Conservation (phyloP, 2,888 invertebrate genomes). For the Phyto melanocephala region DNA sequence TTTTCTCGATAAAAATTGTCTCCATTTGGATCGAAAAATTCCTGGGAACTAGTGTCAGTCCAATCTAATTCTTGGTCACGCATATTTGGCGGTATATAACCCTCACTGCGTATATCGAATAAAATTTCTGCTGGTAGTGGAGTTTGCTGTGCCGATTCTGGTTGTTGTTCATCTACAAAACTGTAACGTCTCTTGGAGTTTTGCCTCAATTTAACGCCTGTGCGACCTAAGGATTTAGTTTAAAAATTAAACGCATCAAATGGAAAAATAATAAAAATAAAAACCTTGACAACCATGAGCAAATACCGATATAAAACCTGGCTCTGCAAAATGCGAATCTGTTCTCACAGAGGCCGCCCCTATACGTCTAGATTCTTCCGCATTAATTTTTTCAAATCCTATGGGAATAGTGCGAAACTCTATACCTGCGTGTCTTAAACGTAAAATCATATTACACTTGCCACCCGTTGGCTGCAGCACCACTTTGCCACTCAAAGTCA, state of each 20-base stretch:
- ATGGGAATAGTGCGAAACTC: constrained; percentile 86
- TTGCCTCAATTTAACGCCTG: constrained; percentile 73
- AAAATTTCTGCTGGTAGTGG: constrained; percentile 44
- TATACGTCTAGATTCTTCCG: constrained; percentile 73
- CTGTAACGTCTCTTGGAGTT: constrained; percentile 76
- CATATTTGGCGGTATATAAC: constrained; percentile 64
- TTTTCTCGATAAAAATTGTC: constrained; percentile 70
- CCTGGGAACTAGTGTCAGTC: constrained; percentile 42
- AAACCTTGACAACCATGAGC: constrained; percentile 88
- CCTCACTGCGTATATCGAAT: constrained; percentile 72
- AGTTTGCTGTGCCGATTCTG: background rate
- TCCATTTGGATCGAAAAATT: constrained; percentile 54
- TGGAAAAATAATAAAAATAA: background rate
- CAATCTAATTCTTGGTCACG: constrained; percentile 48
- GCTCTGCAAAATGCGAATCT: constrained; percentile 90
- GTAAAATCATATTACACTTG: constrained; percentile 88
- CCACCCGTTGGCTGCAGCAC: constrained; percentile 81
- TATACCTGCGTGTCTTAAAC: constrained; percentile 87
- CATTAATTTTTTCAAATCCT: constrained; percentile 68
- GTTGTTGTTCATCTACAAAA: constrained; percentile 65
- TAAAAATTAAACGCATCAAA: background rate
- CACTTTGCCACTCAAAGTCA: constrained; percentile 88
- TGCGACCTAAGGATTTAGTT: constrained; percentile 62
- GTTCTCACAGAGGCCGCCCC: constrained; percentile 81
- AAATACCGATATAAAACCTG: constrained; percentile 91